Percentiles rank a stretch among this genome's conserved stretches.
These are phyloP conservation scores for Eulemur mongoz DNA, from an alignment of 2,797 vertebrate species.

Conservation along the genomic window DNA sequence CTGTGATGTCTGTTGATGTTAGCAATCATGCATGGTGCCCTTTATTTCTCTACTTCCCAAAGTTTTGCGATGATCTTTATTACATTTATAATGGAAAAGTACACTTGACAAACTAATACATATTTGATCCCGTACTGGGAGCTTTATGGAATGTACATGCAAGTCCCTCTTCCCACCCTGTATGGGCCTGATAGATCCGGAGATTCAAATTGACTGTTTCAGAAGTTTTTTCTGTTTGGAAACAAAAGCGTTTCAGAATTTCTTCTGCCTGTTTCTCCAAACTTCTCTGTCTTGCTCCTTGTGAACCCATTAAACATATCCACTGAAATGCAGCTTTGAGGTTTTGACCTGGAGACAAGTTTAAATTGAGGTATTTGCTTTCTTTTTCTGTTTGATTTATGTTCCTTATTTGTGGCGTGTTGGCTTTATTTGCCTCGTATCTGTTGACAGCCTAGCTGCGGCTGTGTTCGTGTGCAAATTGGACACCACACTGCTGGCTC, in stretches of 20 bases:
- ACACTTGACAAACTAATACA: neutral
- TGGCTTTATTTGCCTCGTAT: neutral
- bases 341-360: neutral
- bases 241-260: neutral
- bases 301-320: neutral
- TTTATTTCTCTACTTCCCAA: neutral
- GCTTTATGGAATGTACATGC: neutral
- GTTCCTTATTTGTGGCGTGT: neutral
- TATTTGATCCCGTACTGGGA: neutral
- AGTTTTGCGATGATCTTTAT: neutral
- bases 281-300: neutral
- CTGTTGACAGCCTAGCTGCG: neutral
- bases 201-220: neutral
- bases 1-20: neutral
- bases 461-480: neutral
- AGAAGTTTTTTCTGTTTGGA: neutral
- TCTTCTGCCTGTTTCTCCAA: neutral
- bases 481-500: neutral
- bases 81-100: slow-evolving; percentile 1
- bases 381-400: neutral
- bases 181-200: neutral
- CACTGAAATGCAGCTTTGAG: neutral
- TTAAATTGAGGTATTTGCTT: neutral
- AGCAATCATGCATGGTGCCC: neutral
- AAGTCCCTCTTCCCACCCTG: neutral